Evolutionary conservation across 2,888 invertebrate genomes (phyloP).

Genomic region (Archips xylosteana): DNA sequence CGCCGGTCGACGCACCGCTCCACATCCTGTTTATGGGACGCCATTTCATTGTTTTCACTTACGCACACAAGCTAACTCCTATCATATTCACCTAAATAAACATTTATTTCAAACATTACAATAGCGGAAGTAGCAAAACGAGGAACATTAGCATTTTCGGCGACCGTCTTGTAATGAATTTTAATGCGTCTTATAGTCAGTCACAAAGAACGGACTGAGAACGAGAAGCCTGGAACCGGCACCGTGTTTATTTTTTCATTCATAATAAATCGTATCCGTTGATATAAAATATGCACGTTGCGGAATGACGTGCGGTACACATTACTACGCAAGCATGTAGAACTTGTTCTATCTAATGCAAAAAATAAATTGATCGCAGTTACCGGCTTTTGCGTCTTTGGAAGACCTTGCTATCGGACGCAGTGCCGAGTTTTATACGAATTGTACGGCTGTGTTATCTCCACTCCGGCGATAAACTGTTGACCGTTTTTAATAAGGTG

Average conservation of each 20-base stretch:
- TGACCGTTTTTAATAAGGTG: conserved; percentile 51
- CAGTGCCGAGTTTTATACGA: conserved; percentile 10
- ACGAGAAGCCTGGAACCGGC: conserved; percentile 3
- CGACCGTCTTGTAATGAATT: conserved; percentile 52
- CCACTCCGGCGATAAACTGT: conserved; percentile 46
- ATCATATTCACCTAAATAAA: conserved; percentile 55
- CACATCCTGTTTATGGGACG: conserved; percentile 72
- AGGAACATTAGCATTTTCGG: conserved; percentile 52
- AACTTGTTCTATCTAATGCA: conserved; percentile 37
- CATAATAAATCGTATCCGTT: conserved; percentile 40
- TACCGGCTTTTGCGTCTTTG: conserved; percentile 35
- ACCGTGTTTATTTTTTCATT: conserved; percentile 36
- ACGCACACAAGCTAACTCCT: conserved; percentile 52
- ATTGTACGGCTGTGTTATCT: conserved; percentile 44
- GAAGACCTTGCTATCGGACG: conserved; percentile 33
- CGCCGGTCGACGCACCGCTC: conserved; percentile 73
- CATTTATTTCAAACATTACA: conserved; percentile 54
- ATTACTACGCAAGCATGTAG: conserved; percentile 30
- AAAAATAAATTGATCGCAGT: conserved; percentile 39
- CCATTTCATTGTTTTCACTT: conserved; percentile 65
- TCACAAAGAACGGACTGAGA: conserved; percentile 15
- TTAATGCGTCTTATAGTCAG: conserved; percentile 32
- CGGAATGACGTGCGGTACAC: conserved; percentile 23
- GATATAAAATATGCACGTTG: conserved; percentile 16
- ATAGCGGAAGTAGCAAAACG: conserved; percentile 54